These are phyloP conservation scores for Metellina segmentata DNA, from an alignment of 2,888 invertebrate species.

Conservation along the genomic window DNA sequence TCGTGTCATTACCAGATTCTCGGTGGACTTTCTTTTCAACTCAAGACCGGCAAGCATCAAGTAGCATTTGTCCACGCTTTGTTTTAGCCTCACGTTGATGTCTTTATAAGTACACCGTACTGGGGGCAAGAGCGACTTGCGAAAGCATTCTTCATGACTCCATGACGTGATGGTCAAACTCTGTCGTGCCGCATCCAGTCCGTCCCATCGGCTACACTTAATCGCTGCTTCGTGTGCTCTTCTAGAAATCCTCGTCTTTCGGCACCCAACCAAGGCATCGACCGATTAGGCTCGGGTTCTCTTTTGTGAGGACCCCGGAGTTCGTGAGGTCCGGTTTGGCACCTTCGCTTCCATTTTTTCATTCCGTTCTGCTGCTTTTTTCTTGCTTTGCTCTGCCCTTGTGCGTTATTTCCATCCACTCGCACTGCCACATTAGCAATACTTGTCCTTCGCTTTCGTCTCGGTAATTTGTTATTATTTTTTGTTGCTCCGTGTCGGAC, in stretches of 20 bases:
- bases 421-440: conserved; percentile 22
- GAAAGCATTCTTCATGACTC: conserved; percentile 1
- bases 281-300: conserved; percentile 70
- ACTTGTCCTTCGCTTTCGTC: conserved; percentile 41
- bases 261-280: conserved; percentile 41
- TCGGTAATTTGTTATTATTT: conserved; percentile 6
- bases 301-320: conserved; percentile 14
- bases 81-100: conserved; percentile 15
- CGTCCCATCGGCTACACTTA: conserved; percentile 30
- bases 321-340: conserved; percentile 75
- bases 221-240: conserved; percentile 58
- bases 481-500: conserved; percentile 27
- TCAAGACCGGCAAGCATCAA: neutral
- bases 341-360: conserved; percentile 32
- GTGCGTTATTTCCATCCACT: neutral
- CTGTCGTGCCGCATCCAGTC: conserved; percentile 30
- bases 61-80: neutral
- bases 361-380: neutral
- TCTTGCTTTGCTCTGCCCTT: neutral
- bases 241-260: conserved; percentile 50
- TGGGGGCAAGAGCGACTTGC: neutral
- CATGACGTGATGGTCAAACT: conserved; percentile 39
- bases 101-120: conserved; percentile 41
- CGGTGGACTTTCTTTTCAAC: neutral
- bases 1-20: too few relatives aligned